Percentiles rank a stretch among this genome's conserved stretches.
These are phyloP conservation scores for Actinia tenebrosa DNA, from an alignment of 64 coral and sea anemone genomes.

Conservation along the genomic window DNA sequence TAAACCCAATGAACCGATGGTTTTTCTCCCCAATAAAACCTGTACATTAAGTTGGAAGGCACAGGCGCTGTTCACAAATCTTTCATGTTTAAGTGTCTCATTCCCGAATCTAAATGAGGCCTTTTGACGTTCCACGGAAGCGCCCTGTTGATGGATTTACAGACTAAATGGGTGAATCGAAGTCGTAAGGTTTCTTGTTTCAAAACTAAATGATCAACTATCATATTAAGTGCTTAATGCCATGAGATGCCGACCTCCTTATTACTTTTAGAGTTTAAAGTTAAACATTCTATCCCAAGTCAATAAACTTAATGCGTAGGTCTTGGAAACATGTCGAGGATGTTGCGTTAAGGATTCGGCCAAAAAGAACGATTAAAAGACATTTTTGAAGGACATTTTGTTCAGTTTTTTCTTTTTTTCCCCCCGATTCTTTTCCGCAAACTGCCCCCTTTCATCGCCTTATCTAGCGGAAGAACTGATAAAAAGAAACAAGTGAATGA, in stretches of 20 bases:
- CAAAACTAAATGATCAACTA: constrained; percentile 20
- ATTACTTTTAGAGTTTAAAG: constrained; percentile 18
- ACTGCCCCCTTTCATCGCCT: constrained; percentile 3
- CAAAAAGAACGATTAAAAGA: not conserved
- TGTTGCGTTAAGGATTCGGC: not conserved
- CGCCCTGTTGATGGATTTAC: constrained; percentile 3
- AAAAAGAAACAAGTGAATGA: not conserved
- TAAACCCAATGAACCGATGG: not conserved
- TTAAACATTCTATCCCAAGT: constrained; percentile 12
- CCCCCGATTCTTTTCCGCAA: not conserved
- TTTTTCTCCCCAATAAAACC: not conserved
- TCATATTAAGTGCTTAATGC: constrained; percentile 17
- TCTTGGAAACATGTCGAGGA: not conserved
- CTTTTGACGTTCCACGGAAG: constrained; percentile 11
- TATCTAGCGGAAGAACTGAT: constrained; percentile 1
- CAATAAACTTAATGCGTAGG: constrained; percentile 9
- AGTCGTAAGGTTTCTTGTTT: not conserved
- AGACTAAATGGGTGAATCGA: constrained; percentile 3
- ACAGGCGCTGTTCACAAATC: not conserved
- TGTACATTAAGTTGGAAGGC: not conserved
- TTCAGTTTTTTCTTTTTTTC: not conserved
- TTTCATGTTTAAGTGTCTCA: constrained; percentile 8
- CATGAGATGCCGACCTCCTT: constrained; percentile 18
- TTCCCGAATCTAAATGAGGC: constrained; percentile 15
- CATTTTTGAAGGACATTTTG: not conserved